These are phyloP conservation scores for Corydoras sp. DNA, from an alignment of 2,113 vertebrate species.

Conservation along the genomic window DNA sequence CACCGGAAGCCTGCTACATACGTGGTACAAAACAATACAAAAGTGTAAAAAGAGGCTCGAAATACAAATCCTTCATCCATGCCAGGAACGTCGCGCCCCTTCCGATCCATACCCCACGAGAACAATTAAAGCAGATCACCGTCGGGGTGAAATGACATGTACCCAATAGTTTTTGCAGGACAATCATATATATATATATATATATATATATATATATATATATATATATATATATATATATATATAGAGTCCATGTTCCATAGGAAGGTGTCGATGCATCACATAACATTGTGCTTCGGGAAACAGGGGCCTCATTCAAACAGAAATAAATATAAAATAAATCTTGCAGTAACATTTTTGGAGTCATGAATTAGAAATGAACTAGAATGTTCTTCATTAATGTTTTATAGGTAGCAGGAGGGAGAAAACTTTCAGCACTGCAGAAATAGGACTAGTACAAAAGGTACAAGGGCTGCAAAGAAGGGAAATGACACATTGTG, in stretches of 20 bases:
- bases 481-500: background rate
- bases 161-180: conserved; percentile 1
- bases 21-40: conserved; percentile 38
- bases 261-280: conserved; percentile 36
- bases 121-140: conserved; percentile 17
- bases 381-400: conserved; percentile 54
- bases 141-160: background rate
- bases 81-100: conserved; percentile 53
- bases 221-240: no score
- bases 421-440: conserved; percentile 45
- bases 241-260: conserved; percentile 5
- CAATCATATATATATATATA: no score
- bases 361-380: conserved; percentile 56
- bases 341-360: conserved; percentile 53
- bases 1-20: conserved; percentile 17
- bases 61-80: conserved; percentile 48
- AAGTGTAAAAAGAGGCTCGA: conserved; percentile 35
- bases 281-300: conserved; percentile 44
- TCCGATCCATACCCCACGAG: conserved; percentile 37
- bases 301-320: conserved; percentile 43
- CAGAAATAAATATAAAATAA: conserved; percentile 56
- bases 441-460: conserved; percentile 15
- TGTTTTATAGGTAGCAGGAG: conserved; percentile 53
- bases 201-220: no score
- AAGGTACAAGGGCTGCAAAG: background rate